Percentiles rank a stretch among this genome's conserved stretches.
Conservation (phyloP, 1,140 invertebrate species). For the Cecropterus lyciades region DNA sequence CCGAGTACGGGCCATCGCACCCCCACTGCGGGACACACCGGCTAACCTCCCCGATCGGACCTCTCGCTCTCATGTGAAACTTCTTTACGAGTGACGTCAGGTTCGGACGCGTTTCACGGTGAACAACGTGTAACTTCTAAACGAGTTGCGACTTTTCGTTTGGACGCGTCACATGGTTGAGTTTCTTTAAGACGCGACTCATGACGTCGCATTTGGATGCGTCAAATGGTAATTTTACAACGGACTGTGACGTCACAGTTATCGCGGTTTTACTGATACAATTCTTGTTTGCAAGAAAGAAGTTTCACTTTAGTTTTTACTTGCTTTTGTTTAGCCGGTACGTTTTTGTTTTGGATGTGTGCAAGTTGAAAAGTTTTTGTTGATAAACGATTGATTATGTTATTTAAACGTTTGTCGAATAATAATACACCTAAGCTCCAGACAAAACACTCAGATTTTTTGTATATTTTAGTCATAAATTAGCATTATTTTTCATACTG, state of each 20-base stretch:
- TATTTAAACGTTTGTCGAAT: too few relatives aligned
- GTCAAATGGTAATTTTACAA: conserved; percentile 2
- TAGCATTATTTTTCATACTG: too few relatives aligned
- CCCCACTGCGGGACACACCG: conserved; percentile 74
- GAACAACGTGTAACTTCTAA: too few relatives aligned
- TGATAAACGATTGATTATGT: neutral
- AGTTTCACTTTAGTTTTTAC: conserved; percentile 24
- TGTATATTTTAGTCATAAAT: too few relatives aligned
- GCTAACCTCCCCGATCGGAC: conserved; percentile 81
- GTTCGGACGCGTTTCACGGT: conserved; percentile 39
- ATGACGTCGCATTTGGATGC: conserved; percentile 45
- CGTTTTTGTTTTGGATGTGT: conserved; percentile 5
- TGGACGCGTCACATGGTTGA: too few relatives aligned
- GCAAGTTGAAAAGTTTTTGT: neutral
- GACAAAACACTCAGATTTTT: too few relatives aligned
- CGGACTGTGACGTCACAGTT: too few relatives aligned
- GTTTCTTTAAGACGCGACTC: too few relatives aligned
- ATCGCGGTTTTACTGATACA: too few relatives aligned
- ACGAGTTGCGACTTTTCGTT: too few relatives aligned
- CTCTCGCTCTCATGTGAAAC: conserved; percentile 67
- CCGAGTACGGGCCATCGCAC: conserved; percentile 77
- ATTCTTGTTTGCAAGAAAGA: conserved; percentile 5
- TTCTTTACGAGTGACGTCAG: conserved; percentile 33
- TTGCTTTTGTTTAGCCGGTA: conserved; percentile 35
- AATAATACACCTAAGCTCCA: too few relatives aligned